Conservation (phyloP, 92 coral and sea anemone genomes). For the Pocillopora grandis region DNA sequence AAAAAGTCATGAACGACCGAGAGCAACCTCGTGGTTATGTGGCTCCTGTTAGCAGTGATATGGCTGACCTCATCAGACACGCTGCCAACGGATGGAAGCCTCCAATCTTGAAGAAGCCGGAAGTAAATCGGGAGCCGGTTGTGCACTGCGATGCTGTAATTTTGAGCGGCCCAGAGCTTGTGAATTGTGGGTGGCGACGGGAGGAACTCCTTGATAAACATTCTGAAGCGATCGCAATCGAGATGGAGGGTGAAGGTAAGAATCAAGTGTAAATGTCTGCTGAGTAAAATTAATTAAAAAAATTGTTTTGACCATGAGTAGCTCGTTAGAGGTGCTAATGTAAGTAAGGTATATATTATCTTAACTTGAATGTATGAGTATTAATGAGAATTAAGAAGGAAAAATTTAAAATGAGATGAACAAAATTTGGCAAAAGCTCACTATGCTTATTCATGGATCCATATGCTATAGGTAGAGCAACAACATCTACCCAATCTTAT, state of each 20-base stretch:
- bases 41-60: constrained; percentile 28
- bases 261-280: neutral
- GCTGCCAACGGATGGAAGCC: constrained; percentile 45
- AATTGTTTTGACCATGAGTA: too few relatives aligned
- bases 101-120: constrained; percentile 21
- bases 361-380: too few relatives aligned
- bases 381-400: too few relatives aligned
- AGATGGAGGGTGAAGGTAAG: constrained; percentile 63
- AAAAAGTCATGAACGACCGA: constrained; percentile 28
- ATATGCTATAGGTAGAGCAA: too few relatives aligned
- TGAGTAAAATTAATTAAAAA: too few relatives aligned
- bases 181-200: constrained; percentile 25
- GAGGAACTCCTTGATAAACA: constrained; percentile 33
- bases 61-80: constrained; percentile 29
- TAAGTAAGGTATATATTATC: too few relatives aligned
- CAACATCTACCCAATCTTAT: too few relatives aligned
- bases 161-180: constrained; percentile 57
- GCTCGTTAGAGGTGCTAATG: too few relatives aligned
- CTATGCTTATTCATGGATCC: too few relatives aligned
- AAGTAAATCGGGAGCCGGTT: neutral
- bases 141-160: constrained; percentile 41
- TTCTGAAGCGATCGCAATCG: constrained; percentile 47
- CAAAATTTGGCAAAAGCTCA: too few relatives aligned
- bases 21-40: constrained; percentile 13
- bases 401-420: too few relatives aligned